These are phyloP conservation scores for Scaptomyza cyrtandrae DNA, from an alignment of 2,888 invertebrate genomes.

Conservation along the genomic window DNA sequence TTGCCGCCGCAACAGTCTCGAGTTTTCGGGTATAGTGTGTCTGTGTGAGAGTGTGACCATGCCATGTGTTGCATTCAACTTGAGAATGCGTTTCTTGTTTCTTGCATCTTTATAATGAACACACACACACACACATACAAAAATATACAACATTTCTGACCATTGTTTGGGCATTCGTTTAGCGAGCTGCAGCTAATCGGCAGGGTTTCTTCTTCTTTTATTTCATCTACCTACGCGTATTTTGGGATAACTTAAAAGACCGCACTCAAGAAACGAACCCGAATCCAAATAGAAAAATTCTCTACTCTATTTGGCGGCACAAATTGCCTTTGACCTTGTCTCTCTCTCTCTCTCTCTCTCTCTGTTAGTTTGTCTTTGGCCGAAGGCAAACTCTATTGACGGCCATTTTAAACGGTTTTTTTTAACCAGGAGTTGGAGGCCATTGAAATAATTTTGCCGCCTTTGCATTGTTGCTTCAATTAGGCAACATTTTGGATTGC, in stretches of 20 bases:
- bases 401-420: slow-evolving; percentile 47
- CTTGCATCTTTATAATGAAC: slow-evolving; percentile 1
- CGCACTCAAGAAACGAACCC: slow-evolving; percentile 16
- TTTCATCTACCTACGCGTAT: slow-evolving; percentile 50
- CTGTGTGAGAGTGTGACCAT: slow-evolving; percentile 56
- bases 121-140: not conserved
- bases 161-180: slow-evolving; percentile 71
- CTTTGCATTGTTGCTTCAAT: slow-evolving; percentile 71
- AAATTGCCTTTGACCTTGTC: slow-evolving; percentile 78
- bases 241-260: slow-evolving; percentile 29
- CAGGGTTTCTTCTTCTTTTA: slow-evolving; percentile 3
- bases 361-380: no score
- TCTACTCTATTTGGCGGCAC: slow-evolving; percentile 72
- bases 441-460: slow-evolving; percentile 73
- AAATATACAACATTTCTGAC: slow-evolving; percentile 5
- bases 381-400: slow-evolving; percentile 17
- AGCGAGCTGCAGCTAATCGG: slow-evolving; percentile 62
- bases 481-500: slow-evolving; percentile 66
- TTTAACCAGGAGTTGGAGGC: slow-evolving; percentile 3
- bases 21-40: slow-evolving; percentile 30
- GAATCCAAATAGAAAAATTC: slow-evolving; percentile 32
- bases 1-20: slow-evolving; percentile 49
- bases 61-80: slow-evolving; percentile 65
- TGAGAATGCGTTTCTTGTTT: slow-evolving; percentile 72
- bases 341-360: slow-evolving; percentile 15